A percentile compares a stretch with the other conserved stretches of the same genome.
Conservation (phyloP, 2,113 vertebrate genomes). For the Corythornis vintsioides region DNA sequence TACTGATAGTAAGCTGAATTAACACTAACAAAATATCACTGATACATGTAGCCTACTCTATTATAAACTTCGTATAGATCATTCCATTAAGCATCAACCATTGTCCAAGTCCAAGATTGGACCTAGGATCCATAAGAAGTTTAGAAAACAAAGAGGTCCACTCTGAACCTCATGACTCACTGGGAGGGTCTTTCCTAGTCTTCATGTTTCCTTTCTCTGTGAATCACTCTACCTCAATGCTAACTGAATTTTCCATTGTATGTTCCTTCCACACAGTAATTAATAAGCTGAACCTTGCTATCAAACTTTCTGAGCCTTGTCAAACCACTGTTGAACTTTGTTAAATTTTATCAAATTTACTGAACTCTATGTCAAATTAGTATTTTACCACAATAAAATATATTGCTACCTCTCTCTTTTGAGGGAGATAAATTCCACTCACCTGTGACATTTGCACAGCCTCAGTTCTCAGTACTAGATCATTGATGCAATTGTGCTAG, state of each 20-base stretch:
- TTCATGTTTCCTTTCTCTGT: not conserved
- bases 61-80: too few species aligned
- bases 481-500: not conserved
- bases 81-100: not conserved
- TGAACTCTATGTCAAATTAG: not conserved
- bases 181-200: rapidly evolving
- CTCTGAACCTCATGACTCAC: not conserved
- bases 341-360: not conserved
- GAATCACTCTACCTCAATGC: not conserved
- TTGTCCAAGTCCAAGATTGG: not conserved
- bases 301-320: not conserved
- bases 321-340: not conserved
- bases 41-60: not conserved
- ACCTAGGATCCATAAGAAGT: not conserved
- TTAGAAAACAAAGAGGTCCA: not conserved
- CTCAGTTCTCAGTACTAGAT: not conserved
- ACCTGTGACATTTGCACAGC: rapidly evolving
- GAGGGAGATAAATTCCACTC: not conserved
- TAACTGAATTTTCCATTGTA: not conserved
- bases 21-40: not conserved
- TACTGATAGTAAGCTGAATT: not conserved
- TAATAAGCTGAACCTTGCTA: not conserved
- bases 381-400: not conserved
- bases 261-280: not conserved
- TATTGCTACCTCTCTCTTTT: not conserved